Conservation (phyloP, 2,888 invertebrate genomes). For the Dorcus parallelipipedus region DNA sequence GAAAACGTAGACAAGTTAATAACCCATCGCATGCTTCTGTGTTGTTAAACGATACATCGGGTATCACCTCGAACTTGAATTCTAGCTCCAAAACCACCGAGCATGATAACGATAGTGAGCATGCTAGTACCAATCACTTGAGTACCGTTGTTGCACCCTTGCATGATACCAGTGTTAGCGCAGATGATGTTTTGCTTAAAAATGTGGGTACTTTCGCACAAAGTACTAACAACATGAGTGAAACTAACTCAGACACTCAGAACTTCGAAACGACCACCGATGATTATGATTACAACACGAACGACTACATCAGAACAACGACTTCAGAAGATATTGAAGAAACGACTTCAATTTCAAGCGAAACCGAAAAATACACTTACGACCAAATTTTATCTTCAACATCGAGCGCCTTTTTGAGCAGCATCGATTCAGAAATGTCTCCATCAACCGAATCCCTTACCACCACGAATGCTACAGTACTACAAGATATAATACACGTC, state of each 20-base stretch:
- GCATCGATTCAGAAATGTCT: not conserved
- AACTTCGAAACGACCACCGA: not conserved
- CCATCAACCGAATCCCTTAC: not conserved
- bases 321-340: not conserved
- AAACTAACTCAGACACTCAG: not conserved
- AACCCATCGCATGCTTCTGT: constrained; percentile 42
- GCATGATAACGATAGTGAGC: constrained; percentile 39
- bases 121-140: constrained; percentile 33
- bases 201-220: constrained; percentile 26
- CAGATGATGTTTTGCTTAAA: constrained; percentile 31
- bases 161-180: constrained; percentile 39
- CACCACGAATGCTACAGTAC: not conserved
- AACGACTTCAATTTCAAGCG: not conserved
- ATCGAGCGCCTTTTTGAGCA: not conserved
- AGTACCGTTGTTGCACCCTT: constrained; percentile 33
- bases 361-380: not conserved
- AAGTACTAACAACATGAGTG: constrained; percentile 27
- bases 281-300: not conserved
- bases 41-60: constrained; percentile 34
- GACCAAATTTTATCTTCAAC: not conserved
- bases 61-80: constrained; percentile 14
- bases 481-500: constrained; percentile 16
- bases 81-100: constrained; percentile 28
- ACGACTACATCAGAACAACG: not conserved
- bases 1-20: constrained; percentile 64